A percentile compares a stretch with the other conserved stretches of the same genome.
phyloP scores from a whole-genome alignment of 2,888 invertebrate genomes.

The Altica lythri region DNA sequence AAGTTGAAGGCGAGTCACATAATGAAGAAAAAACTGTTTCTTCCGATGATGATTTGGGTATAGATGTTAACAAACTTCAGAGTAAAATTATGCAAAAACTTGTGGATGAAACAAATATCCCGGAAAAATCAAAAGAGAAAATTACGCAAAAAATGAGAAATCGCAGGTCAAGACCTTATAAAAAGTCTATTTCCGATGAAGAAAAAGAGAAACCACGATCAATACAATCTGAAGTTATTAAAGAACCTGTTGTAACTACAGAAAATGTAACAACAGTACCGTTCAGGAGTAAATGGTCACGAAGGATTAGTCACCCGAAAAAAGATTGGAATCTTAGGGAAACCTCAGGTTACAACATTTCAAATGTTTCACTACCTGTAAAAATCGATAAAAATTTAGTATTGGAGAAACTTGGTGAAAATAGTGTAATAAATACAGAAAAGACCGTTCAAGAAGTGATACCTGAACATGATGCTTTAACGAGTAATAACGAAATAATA shows the following conservation, averaged over 20 bases:
- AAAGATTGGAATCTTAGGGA: too few relatives aligned
- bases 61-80: constrained; percentile 44
- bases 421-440: too few relatives aligned
- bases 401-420: neutral
- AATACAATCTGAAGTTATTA: too few relatives aligned
- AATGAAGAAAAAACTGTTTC: neutral
- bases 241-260: neutral
- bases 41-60: constrained; percentile 4
- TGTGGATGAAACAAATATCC: constrained; percentile 36
- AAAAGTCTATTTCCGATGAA: too few relatives aligned
- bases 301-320: constrained; percentile 34
- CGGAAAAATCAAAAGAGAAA: constrained; percentile 28
- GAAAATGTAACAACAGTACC: constrained; percentile 24
- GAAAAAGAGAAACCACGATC: too few relatives aligned
- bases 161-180: too few relatives aligned
- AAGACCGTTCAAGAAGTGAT: too few relatives aligned
- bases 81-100: constrained; percentile 50
- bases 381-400: constrained; percentile 11
- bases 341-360: too few relatives aligned
- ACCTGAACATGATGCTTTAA: too few relatives aligned
- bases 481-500: too few relatives aligned
- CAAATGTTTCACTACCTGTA: constrained; percentile 6
- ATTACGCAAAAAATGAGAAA: constrained; percentile 29
- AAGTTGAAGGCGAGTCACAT: too few relatives aligned
- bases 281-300: constrained; percentile 35